Evolutionary conservation across 2,888 invertebrate genomes (phyloP), one percentile per base, ranked within the genome.

Genomic region (Nemoura dubitans): DNA sequence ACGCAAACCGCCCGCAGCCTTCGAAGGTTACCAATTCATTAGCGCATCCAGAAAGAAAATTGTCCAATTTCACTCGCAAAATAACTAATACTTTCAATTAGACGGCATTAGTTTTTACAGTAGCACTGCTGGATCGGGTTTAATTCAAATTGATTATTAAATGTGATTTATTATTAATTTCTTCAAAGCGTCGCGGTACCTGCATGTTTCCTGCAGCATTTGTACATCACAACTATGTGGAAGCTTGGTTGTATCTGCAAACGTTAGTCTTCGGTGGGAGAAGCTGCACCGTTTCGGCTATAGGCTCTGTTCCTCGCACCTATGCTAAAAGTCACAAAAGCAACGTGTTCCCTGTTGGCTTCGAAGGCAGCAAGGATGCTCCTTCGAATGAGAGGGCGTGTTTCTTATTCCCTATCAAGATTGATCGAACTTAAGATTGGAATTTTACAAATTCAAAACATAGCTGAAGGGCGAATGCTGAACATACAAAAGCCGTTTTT

Each of bases 1-100:
- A 3, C 10, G 36, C 10, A 81, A 27, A 78, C 2, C 29, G 81
- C 81, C 81, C 21, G 36, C 3, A 76, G 21, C 30, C 36, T n/a
- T n/a, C n/a, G 25, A 30, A 27, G 76, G 84, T 10, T 76, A 26
- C 14, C 76, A 84, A 26, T 84, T 84, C 42, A 76, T 84, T 84
- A 76, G 76, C 84, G 27, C 84, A 84, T 59, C 43, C 76, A 84
- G 84, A 84, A 84, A 84, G 84, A 84, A 84, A 76, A 84, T 84
- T 84, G 84, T 27, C 84, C 84, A 84, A 84, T 84, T 84, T 59
- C 29, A 27, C 76, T 26, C 28, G 84, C 76, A 84, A 76, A 81
- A 59, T 84, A 59, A 84, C 84, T 14, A n/a, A n/a, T n/a, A 81
- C 27, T 81, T 30, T 14, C 3, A 27, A 78, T 78, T 76, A 16